Base-by-base conservation (phyloP, 2,113 vertebrate species). In the Mola mola region DNA sequence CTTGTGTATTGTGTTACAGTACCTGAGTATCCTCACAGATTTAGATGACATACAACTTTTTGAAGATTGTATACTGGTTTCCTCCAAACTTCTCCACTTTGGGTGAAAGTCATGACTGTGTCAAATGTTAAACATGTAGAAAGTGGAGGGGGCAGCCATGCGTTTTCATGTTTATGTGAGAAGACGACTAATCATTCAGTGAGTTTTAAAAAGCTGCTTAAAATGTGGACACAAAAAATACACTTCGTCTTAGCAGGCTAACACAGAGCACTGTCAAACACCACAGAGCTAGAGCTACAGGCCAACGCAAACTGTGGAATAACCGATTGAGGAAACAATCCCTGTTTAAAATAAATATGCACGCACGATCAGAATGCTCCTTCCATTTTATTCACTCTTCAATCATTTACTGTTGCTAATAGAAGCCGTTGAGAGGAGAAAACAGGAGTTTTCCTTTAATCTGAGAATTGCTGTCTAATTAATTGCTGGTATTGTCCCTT, bases 381-480 rank as follows among this genome's bases (percentile, higher is more conserved):
- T 81, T 75, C 59, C 44, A 67, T 81, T 77, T 75, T 66, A 79
- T 69, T 66, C 72, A 42, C 70, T 65, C 74, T 64, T 76, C 34
- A 67, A 74, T 79, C 58, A 63, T 81, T 86, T 75, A 79, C 43
- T 55, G 62, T 71, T 60, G 51, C 67, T 72, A 56, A 73, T 62
- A 57, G 66, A 64, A 58, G 63, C 36, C 63, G 81, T 70, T 70
- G 67, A 53, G 38, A 20, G 50, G 70, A 59, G 41, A 61, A 78
- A 72, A 85, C 63, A 77, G 78, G 64, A 19, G 52, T 55, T 78
- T 64, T 72, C 75, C 77, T 81, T 80, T 67, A 56, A 75, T 81
- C 72, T 78, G 49, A 80, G 80, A 59, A 72, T 49, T 48, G 69
- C 44, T 70, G 40, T 84, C 71, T 72, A 81, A 82, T 83, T 82